Percentiles rank a stretch among this genome's conserved stretches.
Evolutionary conservation across 2,113 vertebrate species (phyloP).

Genomic region (pig (Sus scrofa)): DNA sequence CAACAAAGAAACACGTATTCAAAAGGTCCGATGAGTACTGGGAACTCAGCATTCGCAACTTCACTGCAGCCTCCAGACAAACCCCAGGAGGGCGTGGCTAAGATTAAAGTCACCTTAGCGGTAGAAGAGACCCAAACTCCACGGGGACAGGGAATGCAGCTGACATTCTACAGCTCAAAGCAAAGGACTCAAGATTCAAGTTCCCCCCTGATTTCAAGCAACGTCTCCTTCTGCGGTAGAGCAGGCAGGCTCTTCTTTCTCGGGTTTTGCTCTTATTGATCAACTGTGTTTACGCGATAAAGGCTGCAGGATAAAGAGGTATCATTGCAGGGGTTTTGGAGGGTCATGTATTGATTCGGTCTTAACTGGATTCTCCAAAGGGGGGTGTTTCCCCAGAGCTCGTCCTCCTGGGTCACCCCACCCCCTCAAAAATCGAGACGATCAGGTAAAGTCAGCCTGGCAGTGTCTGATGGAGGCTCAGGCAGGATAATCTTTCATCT

Average conservation of each 20-base stretch:
- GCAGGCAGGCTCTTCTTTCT: background rate
- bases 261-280: background rate
- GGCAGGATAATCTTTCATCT: background rate
- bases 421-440: background rate
- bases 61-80: background rate
- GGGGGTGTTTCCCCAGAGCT: fast-evolving
- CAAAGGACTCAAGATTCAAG: background rate
- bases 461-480: background rate
- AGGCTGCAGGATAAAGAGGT: background rate
- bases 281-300: background rate
- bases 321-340: background rate
- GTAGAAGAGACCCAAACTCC: background rate
- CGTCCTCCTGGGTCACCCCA: background rate
- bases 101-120: background rate
- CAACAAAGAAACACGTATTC: background rate
- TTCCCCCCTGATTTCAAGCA: background rate
- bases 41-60: background rate
- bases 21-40: background rate
- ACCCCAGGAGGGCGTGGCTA: background rate
- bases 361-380: background rate
- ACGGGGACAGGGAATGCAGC: fast-evolving
- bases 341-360: background rate
- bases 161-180: background rate
- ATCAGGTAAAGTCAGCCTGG: background rate
- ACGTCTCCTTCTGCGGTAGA: too few species aligned